phyloP scores from a whole-genome alignment of 2,113 vertebrate species.

The Vimba vimba region DNA sequence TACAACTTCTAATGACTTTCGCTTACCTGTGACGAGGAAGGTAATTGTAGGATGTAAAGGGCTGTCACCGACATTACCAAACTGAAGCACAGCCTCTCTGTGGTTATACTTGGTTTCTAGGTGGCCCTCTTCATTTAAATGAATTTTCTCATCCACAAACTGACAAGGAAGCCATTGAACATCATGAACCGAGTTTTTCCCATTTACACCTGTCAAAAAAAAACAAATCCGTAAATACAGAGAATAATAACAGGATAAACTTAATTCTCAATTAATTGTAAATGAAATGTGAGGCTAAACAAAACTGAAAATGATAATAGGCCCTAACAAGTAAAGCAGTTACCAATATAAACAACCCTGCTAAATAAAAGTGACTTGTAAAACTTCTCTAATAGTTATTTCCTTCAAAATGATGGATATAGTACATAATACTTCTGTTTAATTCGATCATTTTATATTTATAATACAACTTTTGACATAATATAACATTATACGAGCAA shows the following conservation, averaged over 20 bases:
- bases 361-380: neutral
- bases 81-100: slow-evolving; percentile 72
- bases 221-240: neutral
- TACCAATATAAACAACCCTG: neutral
- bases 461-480: neutral
- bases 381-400: neutral
- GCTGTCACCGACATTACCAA: slow-evolving; percentile 67
- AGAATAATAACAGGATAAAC: neutral
- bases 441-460: neutral
- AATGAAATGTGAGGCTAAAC: neutral
- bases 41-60: slow-evolving; percentile 69
- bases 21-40: slow-evolving; percentile 73
- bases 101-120: slow-evolving; percentile 54
- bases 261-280: neutral
- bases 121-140: slow-evolving; percentile 23
- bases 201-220: slow-evolving; percentile 57
- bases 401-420: neutral
- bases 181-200: slow-evolving; percentile 51
- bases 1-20: neutral
- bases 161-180: slow-evolving; percentile 71
- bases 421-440: neutral
- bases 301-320: neutral
- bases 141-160: slow-evolving; percentile 69
- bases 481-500: neutral
- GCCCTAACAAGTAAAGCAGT: neutral